These are phyloP conservation scores for Vidua macroura DNA, from an alignment of 2,113 vertebrate genomes.

Conservation along the genomic window DNA sequence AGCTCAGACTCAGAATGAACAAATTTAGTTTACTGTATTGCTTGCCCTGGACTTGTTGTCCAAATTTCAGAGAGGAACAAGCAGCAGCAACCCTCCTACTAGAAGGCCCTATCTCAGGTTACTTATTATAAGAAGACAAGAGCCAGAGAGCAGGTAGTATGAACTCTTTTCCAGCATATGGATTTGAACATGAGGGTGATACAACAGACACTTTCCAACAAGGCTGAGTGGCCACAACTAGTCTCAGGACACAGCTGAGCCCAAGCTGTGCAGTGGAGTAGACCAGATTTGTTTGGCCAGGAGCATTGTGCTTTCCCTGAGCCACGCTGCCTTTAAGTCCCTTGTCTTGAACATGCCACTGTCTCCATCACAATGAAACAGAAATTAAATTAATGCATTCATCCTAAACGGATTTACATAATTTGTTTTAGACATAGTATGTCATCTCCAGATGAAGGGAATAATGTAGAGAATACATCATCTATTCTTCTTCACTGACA, in stretches of 20 bases:
- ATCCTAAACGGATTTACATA: not conserved
- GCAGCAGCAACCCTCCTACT: not conserved
- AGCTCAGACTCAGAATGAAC: not conserved
- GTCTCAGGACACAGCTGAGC: not conserved
- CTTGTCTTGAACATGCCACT: not conserved
- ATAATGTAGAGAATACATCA: not conserved
- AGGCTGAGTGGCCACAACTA: not conserved
- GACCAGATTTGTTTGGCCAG: not conserved
- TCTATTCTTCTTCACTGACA: not conserved
- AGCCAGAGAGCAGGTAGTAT: not conserved
- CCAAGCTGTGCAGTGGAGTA: not conserved
- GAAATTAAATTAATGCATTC: not conserved
- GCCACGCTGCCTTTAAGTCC: not conserved
- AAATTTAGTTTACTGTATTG: not conserved
- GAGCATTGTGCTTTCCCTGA: not conserved
- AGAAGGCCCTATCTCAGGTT: not conserved
- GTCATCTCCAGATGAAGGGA: not conserved
- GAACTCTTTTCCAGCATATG: not conserved
- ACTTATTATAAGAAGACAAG: not conserved
- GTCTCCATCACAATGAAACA: not conserved
- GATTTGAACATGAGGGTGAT: not conserved
- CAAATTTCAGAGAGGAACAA: not conserved
- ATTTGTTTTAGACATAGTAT: constrained; percentile 9
- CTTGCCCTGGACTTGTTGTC: not conserved
- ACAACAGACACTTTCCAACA: not conserved